Base-by-base conservation (phyloP, 2,888 invertebrate genomes). In the Athetis lepigone region DNA sequence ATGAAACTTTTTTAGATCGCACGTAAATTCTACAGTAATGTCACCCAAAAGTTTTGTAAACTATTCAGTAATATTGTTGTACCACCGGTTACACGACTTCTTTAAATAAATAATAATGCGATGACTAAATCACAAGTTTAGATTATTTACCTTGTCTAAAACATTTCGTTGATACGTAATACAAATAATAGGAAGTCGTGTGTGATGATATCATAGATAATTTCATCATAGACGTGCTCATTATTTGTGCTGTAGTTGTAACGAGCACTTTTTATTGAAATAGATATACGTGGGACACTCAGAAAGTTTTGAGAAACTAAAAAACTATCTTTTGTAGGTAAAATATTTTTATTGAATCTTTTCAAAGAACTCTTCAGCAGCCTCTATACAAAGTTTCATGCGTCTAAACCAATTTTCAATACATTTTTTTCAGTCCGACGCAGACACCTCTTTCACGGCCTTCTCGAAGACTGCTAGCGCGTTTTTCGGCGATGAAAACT, bases 141-240 rank as follows among this genome's bases (percentile, higher is more conserved):
- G 69, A 75, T 42, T 36, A 49, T 40, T 43, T 57, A 52, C 56
- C 40, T 57, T 40, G 29, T 67, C 40, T 59, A 50, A 79, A 69
- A 47, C 50, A 68, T 78, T 59, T 61, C 37, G 56, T 42, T 66
- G 54, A 46, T 69, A 57, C 62, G 62, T 52, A 64, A 69, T 37
- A 66, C 36, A 43, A 64, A 79, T 68, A 59, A 43, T 60, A 75
- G 46, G 51, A 57, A 66, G 59, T 57, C 33, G 45, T 47, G 47
- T 55, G 23, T 50, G 61, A 58, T 77, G 76, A 77, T 43, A 64
- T 77, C 77, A 77, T 73, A 62, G 47, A 62, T 71, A 68, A 65
- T 65, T 75, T 7, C 46, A 37, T 39, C 46, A 37, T 52, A 39
- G 8, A 57, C 42, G 43, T 43, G 39, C 27, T 47, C 23, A 70